Base-by-base conservation (phyloP, 2,888 invertebrate genomes). In the Agelastica alni region DNA sequence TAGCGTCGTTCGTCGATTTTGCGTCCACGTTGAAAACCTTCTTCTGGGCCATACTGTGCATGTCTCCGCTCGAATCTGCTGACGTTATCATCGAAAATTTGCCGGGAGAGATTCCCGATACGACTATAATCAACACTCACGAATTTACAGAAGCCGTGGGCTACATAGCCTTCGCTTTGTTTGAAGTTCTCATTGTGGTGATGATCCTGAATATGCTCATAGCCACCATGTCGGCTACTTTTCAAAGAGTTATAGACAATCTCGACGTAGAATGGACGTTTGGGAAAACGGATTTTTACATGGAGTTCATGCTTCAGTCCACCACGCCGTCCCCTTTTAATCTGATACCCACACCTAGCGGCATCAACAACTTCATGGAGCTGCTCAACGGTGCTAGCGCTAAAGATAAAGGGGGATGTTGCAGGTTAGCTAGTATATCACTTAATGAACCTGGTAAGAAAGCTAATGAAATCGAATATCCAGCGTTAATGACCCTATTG, bases 181-280 rank as follows among this genome's bases (percentile, higher is more conserved):
- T 86, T 71, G 86, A 87, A 75, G 83, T 89, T 26, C 80, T 88
- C 65, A 83, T 84, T 49, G 87, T 88, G 51, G 83, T 89, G 61
- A 84, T 89, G 58, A 82, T 89, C 28, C 75, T 89, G 59, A 90
- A 89, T 73, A 89, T 89, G 89, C 75, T 86, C 54, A 87, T 89
- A 66, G 89, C 89, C n/a, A 88, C 88, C 13, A 88, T 89, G 87
- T 85, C 88, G 1, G 86, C 87, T 62, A 87, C 88, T 0, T 88
- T 87, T 68, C 86, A 87, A 72, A 81, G 83, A 64, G 85, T 89
- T 32, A 82, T 80, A 12, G 84, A 85, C 60, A 86, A 86, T 67
- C 80, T 85, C 36, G 85, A 86, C 62, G 83, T 85, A 2, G 89
- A 89, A 67, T 90, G 89, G 89, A 87, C 86, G 16, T 89, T 87